Conservation (phyloP, 2,888 invertebrate species). For the Ochropacha duplaris region DNA sequence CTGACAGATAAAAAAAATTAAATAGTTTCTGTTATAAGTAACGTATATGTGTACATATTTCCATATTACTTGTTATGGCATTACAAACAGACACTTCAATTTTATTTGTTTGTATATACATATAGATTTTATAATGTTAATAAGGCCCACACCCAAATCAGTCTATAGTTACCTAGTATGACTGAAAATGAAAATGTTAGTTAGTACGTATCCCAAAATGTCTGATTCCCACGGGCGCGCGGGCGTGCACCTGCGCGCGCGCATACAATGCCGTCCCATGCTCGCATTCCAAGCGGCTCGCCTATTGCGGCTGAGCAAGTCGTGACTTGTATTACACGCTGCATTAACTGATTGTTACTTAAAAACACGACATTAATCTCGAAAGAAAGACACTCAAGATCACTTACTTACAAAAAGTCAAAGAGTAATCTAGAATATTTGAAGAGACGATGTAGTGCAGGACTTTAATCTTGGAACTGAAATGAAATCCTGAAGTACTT, state of each 20-base stretch:
- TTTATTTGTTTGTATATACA: no score
- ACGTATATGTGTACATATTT: no score
- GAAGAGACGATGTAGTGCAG: background rate
- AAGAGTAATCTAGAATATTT: background rate
- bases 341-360: constrained; percentile 20
- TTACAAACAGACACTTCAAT: no score
- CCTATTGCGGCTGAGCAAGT: constrained; percentile 18
- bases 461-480: no score
- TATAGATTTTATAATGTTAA: no score
- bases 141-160: no score
- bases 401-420: background rate
- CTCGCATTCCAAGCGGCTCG: constrained; percentile 47
- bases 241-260: constrained; percentile 45
- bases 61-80: no score
- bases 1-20: no score
- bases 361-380: constrained; percentile 11
- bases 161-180: no score
- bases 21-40: no score
- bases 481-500: no score
- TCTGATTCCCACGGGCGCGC: constrained; percentile 58
- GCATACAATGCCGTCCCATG: constrained; percentile 45
- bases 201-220: constrained; percentile 28
- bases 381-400: background rate
- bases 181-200: background rate
- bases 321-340: constrained; percentile 44